Evolutionary conservation across 2,113 vertebrate genomes (phyloP), one percentile per base, ranked within the genome.

Genomic region (Bagarius yarrelli): DNA sequence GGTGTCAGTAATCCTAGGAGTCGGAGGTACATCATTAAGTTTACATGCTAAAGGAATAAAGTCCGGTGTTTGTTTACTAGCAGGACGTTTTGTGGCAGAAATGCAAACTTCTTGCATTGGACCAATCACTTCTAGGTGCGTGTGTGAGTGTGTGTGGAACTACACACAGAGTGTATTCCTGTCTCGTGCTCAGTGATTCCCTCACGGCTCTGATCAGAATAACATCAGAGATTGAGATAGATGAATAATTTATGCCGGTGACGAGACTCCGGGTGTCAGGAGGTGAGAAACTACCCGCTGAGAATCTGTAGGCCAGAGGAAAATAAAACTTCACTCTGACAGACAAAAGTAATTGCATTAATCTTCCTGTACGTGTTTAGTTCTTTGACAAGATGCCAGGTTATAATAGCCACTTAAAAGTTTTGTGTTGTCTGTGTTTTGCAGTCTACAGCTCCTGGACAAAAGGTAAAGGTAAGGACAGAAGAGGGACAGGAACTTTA

Each of bases 151-250:
- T 5, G 15, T 18, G 8, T 15, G 36, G 40, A 47, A 3, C 6
- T n/a, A n/a, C 69, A 53, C 27, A 25, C 8, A 19, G 50, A 8
- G 0, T 53, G 70, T 73, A 55, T 73, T 73, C 50, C 50, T 73
- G n/a, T 11, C 70, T 55, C 27, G 11, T 52, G 50, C 50, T 19
- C 25, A 32, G 47, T 32, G 25, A 32, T 72, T 72, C 47, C 47
- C 69, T 18, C 27, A 19, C 14, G 50, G 32, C 19, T 12, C 70
- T 73, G 70, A 73, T 73, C 70, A 73, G 70, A 73, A 73, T 55
- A 55, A 32, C 50, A 73, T 73, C 18, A 73, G 16, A 4, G 16
- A 55, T 6, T 55, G 50, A n/a, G 50, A 73, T 55, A 21, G 21
- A 55, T 73, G 70, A 73, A 73, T 73, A 73, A 73, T 73, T 32